phyloP scores from a whole-genome alignment of 2,113 vertebrate genomes.

The Caloenas nicobarica region DNA sequence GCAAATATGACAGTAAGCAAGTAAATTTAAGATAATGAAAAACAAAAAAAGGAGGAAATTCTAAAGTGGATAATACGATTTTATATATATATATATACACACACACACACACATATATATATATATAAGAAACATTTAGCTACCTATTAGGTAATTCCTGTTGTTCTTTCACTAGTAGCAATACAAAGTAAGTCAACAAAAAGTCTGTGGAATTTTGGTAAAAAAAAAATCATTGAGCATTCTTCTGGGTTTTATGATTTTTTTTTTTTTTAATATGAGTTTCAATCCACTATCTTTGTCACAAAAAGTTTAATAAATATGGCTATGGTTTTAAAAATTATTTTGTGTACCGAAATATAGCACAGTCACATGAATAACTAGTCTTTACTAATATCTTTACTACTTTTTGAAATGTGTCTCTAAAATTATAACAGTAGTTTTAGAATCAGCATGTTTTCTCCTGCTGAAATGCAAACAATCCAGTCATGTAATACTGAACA shows the following conservation, averaged over 20 bases:
- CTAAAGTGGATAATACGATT: constrained; percentile 44
- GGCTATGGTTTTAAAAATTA: neutral
- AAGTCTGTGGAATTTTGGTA: neutral
- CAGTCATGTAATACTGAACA: neutral
- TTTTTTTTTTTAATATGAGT: neutral
- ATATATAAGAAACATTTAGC: neutral
- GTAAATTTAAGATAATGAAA: constrained; percentile 45
- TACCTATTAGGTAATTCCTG: constrained; percentile 6
- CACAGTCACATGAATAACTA: neutral
- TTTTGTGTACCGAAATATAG: neutral
- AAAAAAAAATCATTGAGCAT: neutral
- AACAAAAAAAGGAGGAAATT: constrained; percentile 56
- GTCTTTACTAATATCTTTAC: neutral
- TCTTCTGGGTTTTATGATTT: neutral
- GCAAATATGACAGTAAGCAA: constrained; percentile 53
- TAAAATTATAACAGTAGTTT: neutral
- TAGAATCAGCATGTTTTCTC: neutral
- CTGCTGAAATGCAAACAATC: neutral
- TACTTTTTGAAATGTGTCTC: neutral
- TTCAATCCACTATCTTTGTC: neutral
- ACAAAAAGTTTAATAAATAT: neutral
- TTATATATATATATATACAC: too few species aligned
- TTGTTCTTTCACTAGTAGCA: constrained; percentile 27
- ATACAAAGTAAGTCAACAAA: constrained; percentile 1
- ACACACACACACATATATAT: neutral